A percentile compares a stretch with the other conserved stretches of the same genome.
Evolutionary conservation across 2,797 vertebrate genomes (phyloP).

Genomic region (Caiman crocodilus): DNA sequence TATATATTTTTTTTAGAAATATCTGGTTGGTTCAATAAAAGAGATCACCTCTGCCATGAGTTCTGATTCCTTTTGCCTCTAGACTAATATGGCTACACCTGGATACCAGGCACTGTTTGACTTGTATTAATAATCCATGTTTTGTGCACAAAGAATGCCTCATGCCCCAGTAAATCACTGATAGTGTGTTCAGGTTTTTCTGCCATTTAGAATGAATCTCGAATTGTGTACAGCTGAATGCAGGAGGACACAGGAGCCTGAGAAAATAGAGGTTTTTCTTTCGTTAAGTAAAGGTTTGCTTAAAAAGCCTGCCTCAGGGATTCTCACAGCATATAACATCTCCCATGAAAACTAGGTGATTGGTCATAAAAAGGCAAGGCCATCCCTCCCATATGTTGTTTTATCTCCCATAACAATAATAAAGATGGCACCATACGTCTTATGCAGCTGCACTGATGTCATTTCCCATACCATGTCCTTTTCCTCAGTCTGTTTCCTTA

Average conservation of each 20-base stretch:
- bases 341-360: background rate
- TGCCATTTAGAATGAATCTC: background rate
- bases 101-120: background rate
- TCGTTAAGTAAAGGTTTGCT: background rate
- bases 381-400: background rate
- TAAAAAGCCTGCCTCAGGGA: background rate
- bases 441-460: background rate
- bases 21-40: too few relatives aligned
- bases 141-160: background rate
- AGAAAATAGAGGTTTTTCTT: conserved; percentile 19
- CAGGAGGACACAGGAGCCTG: background rate
- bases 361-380: background rate
- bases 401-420: background rate
- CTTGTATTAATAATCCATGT: background rate
- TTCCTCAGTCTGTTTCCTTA: background rate
- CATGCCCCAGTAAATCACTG: background rate
- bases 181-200: background rate
- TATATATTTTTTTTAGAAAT: too few relatives aligned
- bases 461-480: background rate
- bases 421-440: background rate
- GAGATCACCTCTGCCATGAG: too few relatives aligned
- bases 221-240: conserved; percentile 11
- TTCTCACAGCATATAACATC: background rate
- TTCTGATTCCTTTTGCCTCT: too few relatives aligned
- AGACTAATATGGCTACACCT: too few relatives aligned